Evolutionary conservation across 2,113 vertebrate species (phyloP), one percentile per base, ranked within the genome.

Genomic region (Archilochus colubris): DNA sequence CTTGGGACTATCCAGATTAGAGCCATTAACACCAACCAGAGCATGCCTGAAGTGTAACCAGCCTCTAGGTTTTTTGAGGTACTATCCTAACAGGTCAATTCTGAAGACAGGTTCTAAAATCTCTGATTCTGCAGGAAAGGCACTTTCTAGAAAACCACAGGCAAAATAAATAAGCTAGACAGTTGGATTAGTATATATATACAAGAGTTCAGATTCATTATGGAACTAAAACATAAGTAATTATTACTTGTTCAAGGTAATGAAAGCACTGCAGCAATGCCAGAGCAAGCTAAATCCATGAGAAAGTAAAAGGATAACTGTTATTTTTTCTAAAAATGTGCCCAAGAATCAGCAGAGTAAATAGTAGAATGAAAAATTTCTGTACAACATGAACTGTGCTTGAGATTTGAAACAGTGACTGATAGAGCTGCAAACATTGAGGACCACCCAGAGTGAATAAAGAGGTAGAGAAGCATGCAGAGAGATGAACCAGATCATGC

Each of bases 371-470:
- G 20, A 62, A 77, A 64, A 81, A 23, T 36, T 83, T 90, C 76
- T 43, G 61, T 74, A 72, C 46, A 86, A 77, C 57, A 57, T 83
- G 72, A 91, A 94, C 79, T 48, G 64, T 93, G 38, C 31, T 59
- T 88, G 82, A 83, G 64, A 88, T 91, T 64, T 91, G 43, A 88
- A 88, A 93, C 6, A 70, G 82, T 14, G 16, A 46, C 53, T 74
- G 84, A 95, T n/a, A 90, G 54, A 91, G 64, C 82, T 86, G 57
- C 82, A 91, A 91, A 93, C 64, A 78, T 0, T 54, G 43, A 88
- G 76, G 94, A 95, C 95, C 94, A 95, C 94, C 89, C 91, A 90
- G 82, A 58, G 73, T 27, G 89, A 96, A 93, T 31, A 93, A 91
- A 91, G 91, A 95, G 36, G 61, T 68, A 84, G 50, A 95, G 67